Evolutionary conservation across 2,113 vertebrate species (phyloP), one percentile per base, ranked within the genome.

Genomic region (Casuarius casuarius): DNA sequence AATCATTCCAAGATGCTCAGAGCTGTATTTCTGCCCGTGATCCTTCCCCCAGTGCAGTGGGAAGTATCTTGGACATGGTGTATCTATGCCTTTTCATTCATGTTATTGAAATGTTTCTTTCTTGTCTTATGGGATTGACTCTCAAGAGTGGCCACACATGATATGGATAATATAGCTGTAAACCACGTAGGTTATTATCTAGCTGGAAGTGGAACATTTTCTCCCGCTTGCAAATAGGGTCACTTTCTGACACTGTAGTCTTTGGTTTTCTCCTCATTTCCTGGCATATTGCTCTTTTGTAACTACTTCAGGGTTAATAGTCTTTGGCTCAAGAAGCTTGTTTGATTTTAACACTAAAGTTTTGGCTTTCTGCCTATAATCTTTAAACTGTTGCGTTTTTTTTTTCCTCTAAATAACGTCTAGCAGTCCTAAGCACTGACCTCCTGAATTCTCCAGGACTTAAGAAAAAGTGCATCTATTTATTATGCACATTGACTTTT

Each of bases 71-170:
- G 90, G 58, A 67, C 52, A 7, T n/a, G 54, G 56, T 79, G 40
- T 66, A 58, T 33, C 72, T 83, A 62, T 79, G 61, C 8, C 12
- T 76, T 90, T 72, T 67, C 11, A 8, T 56, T 71, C 1, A 0
- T 63, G 59, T 46, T 63, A 52, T 3, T 66, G 72, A 66, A 92
- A 56, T 4, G 23, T 31, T 17, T 75, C 31, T 56, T 71, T 18
- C 35, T 87, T 20, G 5, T 74, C 58, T 56, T 35, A 74, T 70
- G n/a, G 26, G n/a, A 29, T 28, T 67, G 62, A 35, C 48, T 59
- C 84, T 67, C 21, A 18, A n/a, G 51, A 72, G 18, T 17, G 40
- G 61, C 63, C 46, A 33, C 0, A 1, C 1, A 1, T 1, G 2
- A 23, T 82, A 14, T 10, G 40, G 59, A 40, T 35, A 28, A 8